Evolutionary conservation across 2,888 invertebrate species (phyloP).

Genomic region (Schrankia costaestrigalis): DNA sequence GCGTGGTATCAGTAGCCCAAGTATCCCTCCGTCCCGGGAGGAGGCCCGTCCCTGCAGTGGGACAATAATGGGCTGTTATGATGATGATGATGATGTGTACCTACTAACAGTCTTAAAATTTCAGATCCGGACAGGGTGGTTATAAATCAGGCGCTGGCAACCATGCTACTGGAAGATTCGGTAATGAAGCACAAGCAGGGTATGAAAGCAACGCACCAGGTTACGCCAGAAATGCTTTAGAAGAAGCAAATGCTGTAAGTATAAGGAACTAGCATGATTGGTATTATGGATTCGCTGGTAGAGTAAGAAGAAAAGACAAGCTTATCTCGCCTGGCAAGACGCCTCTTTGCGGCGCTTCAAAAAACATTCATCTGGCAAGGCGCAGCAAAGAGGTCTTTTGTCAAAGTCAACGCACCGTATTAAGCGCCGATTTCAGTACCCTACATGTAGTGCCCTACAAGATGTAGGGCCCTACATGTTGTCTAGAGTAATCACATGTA

Average conservation of each 20-base stretch:
- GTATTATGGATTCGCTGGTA: neutral
- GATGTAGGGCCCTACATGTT: no score
- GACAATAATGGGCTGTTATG: neutral
- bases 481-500: no score
- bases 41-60: no score
- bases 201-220: slow-evolving; percentile 51
- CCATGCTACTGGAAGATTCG: slow-evolving; percentile 21
- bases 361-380: no score
- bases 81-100: neutral
- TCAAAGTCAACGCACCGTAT: no score
- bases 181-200: slow-evolving; percentile 38
- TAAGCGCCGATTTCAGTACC: no score
- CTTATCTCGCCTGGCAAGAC: neutral
- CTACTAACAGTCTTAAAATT: neutral
- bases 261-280: neutral
- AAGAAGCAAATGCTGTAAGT: slow-evolving; percentile 54
- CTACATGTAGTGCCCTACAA: no score
- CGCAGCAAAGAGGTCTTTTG: no score
- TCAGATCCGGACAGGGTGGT: neutral
- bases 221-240: slow-evolving; percentile 50
- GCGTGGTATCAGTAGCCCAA: no score
- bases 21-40: no score
- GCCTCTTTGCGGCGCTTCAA: no score
- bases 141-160: slow-evolving; percentile 28
- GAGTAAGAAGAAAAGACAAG: neutral